These are phyloP conservation scores for Aplochiton taeniatus DNA, from an alignment of 2,797 vertebrate species.

Conservation along the genomic window DNA sequence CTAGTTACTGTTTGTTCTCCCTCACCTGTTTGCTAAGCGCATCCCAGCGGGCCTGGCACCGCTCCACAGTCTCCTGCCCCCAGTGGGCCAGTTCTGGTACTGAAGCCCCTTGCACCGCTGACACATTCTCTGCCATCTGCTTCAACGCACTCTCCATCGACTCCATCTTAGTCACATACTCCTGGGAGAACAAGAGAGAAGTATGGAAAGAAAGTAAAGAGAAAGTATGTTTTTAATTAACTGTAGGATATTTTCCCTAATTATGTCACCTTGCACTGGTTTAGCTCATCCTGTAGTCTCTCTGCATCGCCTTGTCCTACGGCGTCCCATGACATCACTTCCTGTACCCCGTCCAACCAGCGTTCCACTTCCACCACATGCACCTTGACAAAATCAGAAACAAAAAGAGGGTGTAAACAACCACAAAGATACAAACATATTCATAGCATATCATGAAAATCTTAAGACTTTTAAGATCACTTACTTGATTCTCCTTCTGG, in stretches of 20 bases:
- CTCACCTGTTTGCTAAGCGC: slow-evolving; percentile 87
- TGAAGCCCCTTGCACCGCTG: slow-evolving; percentile 74
- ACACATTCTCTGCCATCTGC: slow-evolving; percentile 85
- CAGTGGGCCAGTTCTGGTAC: slow-evolving; percentile 76
- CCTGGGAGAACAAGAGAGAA: slow-evolving; percentile 62
- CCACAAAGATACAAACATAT: not conserved
- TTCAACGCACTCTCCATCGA: slow-evolving; percentile 83
- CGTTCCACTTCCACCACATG: slow-evolving; percentile 78
- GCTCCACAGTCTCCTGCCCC: slow-evolving; percentile 77
- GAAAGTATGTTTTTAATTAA: too few relatives aligned
- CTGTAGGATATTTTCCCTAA: too few relatives aligned
- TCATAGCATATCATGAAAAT: not conserved
- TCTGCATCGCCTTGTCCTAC: slow-evolving; percentile 66
- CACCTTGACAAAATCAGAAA: slow-evolving; percentile 65
- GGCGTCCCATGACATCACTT: slow-evolving; percentile 80
- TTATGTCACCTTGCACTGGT: slow-evolving; percentile 81
- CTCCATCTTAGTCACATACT: slow-evolving; percentile 88
- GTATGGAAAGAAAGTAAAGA: not conserved
- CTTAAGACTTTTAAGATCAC: not conserved
- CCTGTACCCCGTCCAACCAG: slow-evolving; percentile 86
- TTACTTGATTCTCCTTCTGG: slow-evolving; percentile 87
- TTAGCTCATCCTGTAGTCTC: slow-evolving; percentile 83
- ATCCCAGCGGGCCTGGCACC: slow-evolving; percentile 82
- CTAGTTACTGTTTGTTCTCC: not conserved
- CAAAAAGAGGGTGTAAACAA: not conserved